phyloP scores from a whole-genome alignment of 2,113 vertebrate species.

The Halichoerus grypus region DNA sequence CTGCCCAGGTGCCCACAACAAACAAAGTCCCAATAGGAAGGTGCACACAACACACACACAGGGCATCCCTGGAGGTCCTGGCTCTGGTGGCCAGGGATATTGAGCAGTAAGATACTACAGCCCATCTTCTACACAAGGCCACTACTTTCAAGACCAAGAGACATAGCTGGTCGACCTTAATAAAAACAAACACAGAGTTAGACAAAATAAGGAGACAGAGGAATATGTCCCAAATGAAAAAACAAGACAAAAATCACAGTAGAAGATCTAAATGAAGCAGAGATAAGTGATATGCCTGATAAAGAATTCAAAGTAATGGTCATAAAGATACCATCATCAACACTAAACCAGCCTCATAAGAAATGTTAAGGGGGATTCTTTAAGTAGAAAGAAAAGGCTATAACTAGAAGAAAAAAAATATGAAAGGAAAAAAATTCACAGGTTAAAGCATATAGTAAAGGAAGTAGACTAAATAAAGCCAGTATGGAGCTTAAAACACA shows the following conservation, averaged over 20 bases:
- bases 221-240: not conserved
- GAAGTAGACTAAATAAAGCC: not conserved
- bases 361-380: not conserved
- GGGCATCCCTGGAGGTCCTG: not conserved
- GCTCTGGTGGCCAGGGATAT: not conserved
- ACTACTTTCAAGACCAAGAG: not conserved
- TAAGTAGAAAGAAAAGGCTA: not conserved
- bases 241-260: not conserved
- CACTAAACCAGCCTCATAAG: not conserved
- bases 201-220: not conserved
- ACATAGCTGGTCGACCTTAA: not conserved
- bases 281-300: not conserved
- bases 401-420: not conserved
- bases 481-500: not conserved
- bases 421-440: not conserved
- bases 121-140: not conserved
- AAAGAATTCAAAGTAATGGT: not conserved
- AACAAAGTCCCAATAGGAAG: not conserved
- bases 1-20: not conserved
- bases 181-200: not conserved
- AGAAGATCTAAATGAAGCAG: not conserved
- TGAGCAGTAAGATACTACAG: not conserved
- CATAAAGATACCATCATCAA: not conserved
- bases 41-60: not conserved
- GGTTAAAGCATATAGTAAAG: not conserved